Evolutionary conservation across 2,113 vertebrate species (phyloP).

Genomic region (Equus przewalskii): DNA sequence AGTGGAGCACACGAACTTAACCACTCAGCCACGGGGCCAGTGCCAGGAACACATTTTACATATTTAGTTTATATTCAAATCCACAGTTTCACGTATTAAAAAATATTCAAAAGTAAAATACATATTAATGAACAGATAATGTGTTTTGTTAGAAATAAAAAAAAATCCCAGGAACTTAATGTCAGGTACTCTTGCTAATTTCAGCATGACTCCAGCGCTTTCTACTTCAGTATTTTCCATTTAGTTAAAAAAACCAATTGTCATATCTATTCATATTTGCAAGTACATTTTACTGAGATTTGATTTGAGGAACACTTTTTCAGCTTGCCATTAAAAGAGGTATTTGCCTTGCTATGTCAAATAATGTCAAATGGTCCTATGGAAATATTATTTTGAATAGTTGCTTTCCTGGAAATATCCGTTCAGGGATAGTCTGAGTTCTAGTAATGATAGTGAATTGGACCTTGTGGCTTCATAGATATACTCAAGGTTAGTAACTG

Average conservation of each 20-base stretch:
- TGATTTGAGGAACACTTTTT: neutral
- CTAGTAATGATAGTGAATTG: neutral
- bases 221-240: neutral
- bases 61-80: neutral
- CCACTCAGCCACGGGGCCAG: too few species aligned
- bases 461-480: neutral
- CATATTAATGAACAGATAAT: neutral
- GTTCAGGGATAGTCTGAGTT: neutral
- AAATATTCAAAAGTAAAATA: neutral
- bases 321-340: neutral
- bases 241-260: slow-evolving; percentile 1
- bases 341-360: neutral
- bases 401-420: neutral
- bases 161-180: neutral
- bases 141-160: slow-evolving; percentile 20
- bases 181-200: neutral
- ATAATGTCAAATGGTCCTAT: neutral
- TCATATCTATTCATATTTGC: neutral
- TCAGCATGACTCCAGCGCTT: neutral
- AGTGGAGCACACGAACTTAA: too few species aligned
- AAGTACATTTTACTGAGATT: slow-evolving; percentile 22
- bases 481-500: neutral
- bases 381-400: neutral
- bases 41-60: neutral
- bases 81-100: neutral